Percentiles rank a stretch among this genome's conserved stretches.
Conservation (phyloP, 23 tunicate species). For the Oikopleura dioica region DNA sequence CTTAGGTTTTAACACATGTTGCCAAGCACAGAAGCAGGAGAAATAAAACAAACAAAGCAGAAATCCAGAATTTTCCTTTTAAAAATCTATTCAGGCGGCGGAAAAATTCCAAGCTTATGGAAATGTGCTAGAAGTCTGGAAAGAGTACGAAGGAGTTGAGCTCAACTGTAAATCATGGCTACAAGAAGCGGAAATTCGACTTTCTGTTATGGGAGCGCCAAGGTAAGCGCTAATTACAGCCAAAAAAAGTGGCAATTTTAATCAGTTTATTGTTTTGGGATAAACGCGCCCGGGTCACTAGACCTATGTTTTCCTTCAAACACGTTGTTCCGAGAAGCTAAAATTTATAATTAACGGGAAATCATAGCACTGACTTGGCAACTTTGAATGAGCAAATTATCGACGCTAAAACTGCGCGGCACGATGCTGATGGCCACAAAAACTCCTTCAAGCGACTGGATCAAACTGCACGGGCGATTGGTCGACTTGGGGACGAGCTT, state of each 20-base stretch:
- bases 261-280: too few species aligned
- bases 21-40: too few species aligned
- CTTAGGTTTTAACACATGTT: too few species aligned
- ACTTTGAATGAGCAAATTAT: background rate
- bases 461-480: background rate
- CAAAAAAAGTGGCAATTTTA: too few species aligned
- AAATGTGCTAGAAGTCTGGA: slow-evolving; percentile 8
- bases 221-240: too few species aligned
- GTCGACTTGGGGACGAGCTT: slow-evolving; percentile 5
- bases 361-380: slow-evolving; percentile 1
- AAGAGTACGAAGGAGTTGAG: slow-evolving; percentile 7
- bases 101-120: slow-evolving; percentile 1
- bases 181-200: slow-evolving; percentile 1
- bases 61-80: background rate
- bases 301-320: too few species aligned
- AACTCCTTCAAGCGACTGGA: background rate
- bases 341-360: too few species aligned
- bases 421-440: slow-evolving; percentile 12
- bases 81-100: background rate
- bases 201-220: slow-evolving; percentile 2
- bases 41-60: too few species aligned
- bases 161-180: slow-evolving; percentile 6
- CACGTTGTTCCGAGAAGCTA: too few species aligned
- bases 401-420: slow-evolving; percentile 11
- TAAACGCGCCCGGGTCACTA: too few species aligned